phyloP scores from a whole-genome alignment of 2,113 vertebrate species.

The Cryptotis parvus region DNA sequence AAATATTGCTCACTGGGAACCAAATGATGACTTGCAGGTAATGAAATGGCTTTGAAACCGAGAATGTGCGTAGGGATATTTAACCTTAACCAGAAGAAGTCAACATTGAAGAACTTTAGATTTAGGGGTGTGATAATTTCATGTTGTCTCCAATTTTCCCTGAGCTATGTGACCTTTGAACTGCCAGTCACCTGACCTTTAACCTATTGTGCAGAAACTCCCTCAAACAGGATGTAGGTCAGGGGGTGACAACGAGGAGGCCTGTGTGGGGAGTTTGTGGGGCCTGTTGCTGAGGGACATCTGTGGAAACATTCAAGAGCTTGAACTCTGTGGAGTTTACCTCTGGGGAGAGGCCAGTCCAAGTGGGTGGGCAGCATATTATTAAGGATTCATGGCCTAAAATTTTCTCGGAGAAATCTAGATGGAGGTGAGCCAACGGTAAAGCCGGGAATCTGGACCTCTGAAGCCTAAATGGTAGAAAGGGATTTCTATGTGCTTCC shows the following conservation, averaged over 20 bases:
- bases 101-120: neutral
- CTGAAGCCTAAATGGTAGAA: neutral
- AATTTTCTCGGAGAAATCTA: slow-evolving; percentile 39
- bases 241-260: neutral
- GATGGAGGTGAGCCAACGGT: neutral
- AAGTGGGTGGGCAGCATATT: neutral
- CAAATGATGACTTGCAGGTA: neutral
- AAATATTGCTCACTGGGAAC: neutral
- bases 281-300: neutral
- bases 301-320: neutral
- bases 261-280: neutral
- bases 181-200: neutral
- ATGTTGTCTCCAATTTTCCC: neutral
- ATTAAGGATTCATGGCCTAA: neutral
- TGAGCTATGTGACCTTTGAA: neutral
- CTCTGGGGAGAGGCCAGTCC: neutral
- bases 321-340: neutral
- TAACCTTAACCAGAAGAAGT: neutral
- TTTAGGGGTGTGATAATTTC: neutral
- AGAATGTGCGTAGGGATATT: neutral
- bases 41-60: neutral
- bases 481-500: neutral
- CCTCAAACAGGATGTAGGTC: neutral
- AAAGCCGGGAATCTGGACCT: slow-evolving; percentile 19
- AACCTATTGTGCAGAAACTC: neutral